A percentile compares a stretch with the other conserved stretches of the same genome.
These are phyloP conservation scores for Hyla sarda DNA, from an alignment of 2,113 vertebrate genomes.

Conservation along the genomic window DNA sequence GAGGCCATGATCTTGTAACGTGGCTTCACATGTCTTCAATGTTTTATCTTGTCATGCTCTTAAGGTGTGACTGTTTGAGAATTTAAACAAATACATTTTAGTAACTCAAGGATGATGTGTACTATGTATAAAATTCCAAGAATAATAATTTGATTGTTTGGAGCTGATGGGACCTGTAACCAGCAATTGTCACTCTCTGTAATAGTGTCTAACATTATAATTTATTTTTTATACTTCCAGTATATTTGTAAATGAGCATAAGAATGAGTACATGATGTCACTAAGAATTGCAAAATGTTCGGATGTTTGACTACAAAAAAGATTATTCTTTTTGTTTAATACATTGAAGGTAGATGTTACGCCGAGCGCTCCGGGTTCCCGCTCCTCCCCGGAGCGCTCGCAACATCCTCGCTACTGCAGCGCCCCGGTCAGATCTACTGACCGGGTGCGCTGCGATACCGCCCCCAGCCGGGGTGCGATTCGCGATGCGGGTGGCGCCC, in stretches of 20 bases:
- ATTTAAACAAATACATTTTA: neutral
- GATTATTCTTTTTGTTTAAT: too few relatives aligned
- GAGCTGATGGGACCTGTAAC: neutral
- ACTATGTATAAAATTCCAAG: neutral
- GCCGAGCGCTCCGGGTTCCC: too few relatives aligned
- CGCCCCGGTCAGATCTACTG: too few relatives aligned
- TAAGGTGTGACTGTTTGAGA: conserved; percentile 3
- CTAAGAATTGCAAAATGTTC: too few relatives aligned
- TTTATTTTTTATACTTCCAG: neutral
- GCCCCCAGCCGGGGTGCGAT: too few relatives aligned
- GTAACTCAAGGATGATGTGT: neutral
- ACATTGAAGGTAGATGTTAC: too few relatives aligned
- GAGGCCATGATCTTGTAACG: neutral
- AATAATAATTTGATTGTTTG: neutral
- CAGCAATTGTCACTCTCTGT: neutral
- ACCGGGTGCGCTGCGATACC: too few relatives aligned
- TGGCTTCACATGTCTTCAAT: neutral
- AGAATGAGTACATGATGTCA: too few relatives aligned
- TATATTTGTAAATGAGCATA: neutral
- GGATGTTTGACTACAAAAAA: too few relatives aligned
- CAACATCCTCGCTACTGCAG: too few relatives aligned
- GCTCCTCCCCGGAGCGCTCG: too few relatives aligned
- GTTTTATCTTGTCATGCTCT: neutral
- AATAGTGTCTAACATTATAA: neutral
- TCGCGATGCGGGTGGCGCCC: too few relatives aligned